Evolutionary conservation across 2,888 invertebrate species (phyloP).

Genomic region (Pristionchus japonicus): DNA sequence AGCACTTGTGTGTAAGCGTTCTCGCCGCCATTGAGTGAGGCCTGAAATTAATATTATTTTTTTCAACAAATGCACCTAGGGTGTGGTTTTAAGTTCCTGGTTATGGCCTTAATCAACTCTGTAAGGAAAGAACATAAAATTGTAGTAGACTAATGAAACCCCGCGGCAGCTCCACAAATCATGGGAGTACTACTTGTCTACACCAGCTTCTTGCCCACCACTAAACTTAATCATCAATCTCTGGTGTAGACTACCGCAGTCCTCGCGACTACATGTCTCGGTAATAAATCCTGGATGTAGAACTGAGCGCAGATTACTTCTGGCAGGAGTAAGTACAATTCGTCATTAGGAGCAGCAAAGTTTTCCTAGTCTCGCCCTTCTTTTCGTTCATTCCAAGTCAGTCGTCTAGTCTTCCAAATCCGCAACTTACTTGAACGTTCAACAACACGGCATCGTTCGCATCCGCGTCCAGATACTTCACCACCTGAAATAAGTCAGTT

Average conservation of each 20-base stretch:
- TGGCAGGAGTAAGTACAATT: not conserved
- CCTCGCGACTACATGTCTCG: not conserved
- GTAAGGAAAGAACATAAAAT: not conserved
- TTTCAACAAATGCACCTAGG: too few species aligned
- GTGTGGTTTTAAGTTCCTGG: not conserved
- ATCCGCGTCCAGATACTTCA: constrained; percentile 87
- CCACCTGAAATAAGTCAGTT: not conserved
- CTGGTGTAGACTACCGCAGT: not conserved
- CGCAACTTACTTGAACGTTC: constrained; percentile 85
- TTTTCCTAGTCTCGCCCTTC: not conserved
- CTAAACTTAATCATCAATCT: not conserved
- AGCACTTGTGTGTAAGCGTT: constrained; percentile 78
- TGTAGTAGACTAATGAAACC: not conserved
- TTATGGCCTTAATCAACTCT: not conserved
- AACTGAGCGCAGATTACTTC: not conserved
- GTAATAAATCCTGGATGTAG: not conserved
- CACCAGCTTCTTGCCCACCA: not conserved
- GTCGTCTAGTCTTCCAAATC: not conserved
- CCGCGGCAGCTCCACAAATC: not conserved
- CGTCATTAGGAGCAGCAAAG: not conserved
- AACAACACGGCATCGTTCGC: constrained; percentile 83
- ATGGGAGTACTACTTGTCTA: not conserved
- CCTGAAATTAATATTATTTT: constrained; percentile 49
- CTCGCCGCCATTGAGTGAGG: constrained; percentile 52
- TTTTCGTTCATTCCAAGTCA: not conserved